Base-by-base conservation (phyloP, 2,888 invertebrate species). In the Gibbula magus region DNA sequence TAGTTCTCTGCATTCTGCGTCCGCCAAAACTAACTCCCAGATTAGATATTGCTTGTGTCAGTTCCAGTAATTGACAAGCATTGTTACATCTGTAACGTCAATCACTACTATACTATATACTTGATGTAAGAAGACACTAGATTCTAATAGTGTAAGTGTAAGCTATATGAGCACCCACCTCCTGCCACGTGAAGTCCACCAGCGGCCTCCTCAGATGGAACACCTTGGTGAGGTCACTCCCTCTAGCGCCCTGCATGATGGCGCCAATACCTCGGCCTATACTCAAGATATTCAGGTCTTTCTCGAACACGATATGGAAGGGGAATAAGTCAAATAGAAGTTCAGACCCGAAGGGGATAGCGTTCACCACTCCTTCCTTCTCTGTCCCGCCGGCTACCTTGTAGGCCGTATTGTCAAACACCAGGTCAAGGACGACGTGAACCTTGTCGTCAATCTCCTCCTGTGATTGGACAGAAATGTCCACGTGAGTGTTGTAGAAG, bases 241-340 rank as follows among this genome's bases (percentile, higher is more conserved):
- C 97, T 3, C 85, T 79, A 39, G 89, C 84, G 51, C 87, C 78
- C 1, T 90, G 89, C 84, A 93, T 83, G 5, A 92, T 89, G 52
- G 91, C 91, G 18, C 78, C 81, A 10, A 93, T 85, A 0, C 92
- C 92, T 45, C 87, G 82, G 2, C 93, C 93, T 29, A 92, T 89
- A 82, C 90, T 91, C 29, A 87, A 86, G 51, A 93, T 91, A 29
- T 85, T 83, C 91, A 93, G 89, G 61, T 91, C 86, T 29, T 91
- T 97, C 96, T 97, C 97, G 93, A 99, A 99, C 61, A 98, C 98
- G 86, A 99, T 96, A 93, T 98, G 98, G 94, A 99, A 99, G 0
- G 99, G 99, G 93, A 99, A 99, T 91, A 99, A 97, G 93, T 99
- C 98, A 90, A 99, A 98, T 70, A 99, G 94, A 39, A 98, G 96